phyloP scores from a whole-genome alignment of 2,888 invertebrate genomes.

The Nasonia oneida region DNA sequence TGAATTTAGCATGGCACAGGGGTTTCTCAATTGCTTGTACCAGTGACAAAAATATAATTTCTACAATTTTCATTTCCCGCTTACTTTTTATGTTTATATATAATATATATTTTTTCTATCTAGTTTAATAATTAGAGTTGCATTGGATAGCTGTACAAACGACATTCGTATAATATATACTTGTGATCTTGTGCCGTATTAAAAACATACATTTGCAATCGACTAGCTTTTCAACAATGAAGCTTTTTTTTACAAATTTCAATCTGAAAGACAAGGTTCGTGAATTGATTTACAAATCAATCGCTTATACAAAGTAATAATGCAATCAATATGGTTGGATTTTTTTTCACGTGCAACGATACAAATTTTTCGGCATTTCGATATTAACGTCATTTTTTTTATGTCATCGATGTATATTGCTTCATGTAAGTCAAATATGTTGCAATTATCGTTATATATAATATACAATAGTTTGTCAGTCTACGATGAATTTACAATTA shows the following conservation, averaged over 20 bases:
- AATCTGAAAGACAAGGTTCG: constrained; percentile 58
- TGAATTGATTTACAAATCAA: constrained; percentile 58
- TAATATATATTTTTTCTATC: constrained; percentile 37
- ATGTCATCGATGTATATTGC: constrained; percentile 57
- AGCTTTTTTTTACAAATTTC: constrained; percentile 56
- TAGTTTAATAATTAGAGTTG: constrained; percentile 50
- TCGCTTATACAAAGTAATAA: constrained; percentile 46
- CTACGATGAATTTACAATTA: constrained; percentile 30
- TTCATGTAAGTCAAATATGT: constrained; percentile 55
- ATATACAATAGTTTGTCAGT: constrained; percentile 40
- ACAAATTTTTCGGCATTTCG: constrained; percentile 47
- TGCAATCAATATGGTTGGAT: constrained; percentile 36
- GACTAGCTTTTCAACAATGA: constrained; percentile 51
- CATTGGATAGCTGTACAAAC: constrained; percentile 48
- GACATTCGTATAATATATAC: constrained; percentile 39
- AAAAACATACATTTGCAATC: constrained; percentile 55
- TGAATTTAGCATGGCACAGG: constrained; percentile 49
- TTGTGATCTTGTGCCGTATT: constrained; percentile 50
- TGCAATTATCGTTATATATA: constrained; percentile 41
- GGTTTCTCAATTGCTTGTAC: constrained; percentile 45
- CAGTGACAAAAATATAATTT: constrained; percentile 61
- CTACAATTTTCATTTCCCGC: constrained; percentile 47
- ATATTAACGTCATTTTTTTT: constrained; percentile 24
- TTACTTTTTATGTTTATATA: constrained; percentile 35
- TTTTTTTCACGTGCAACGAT: constrained; percentile 33